These are phyloP conservation scores for Agriopis leucophaearia DNA, from an alignment of 2,888 invertebrate species.

Conservation along the genomic window DNA sequence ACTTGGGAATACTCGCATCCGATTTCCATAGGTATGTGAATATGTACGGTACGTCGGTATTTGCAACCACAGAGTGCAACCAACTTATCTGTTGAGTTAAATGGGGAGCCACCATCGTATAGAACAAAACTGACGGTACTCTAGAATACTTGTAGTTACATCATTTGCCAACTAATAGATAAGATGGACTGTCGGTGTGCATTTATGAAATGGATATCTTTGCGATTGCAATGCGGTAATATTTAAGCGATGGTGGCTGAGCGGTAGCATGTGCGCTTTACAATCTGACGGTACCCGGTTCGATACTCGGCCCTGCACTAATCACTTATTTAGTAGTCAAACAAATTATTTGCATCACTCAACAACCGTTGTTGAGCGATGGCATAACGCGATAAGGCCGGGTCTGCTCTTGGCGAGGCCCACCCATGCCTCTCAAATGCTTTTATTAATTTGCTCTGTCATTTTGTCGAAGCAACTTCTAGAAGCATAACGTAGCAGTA, in stretches of 20 bases:
- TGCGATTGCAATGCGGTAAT: conserved; percentile 20
- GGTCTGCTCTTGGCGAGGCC: background rate
- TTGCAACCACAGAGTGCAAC: background rate
- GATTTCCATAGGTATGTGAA: conserved; percentile 35
- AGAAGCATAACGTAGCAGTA: too few species aligned
- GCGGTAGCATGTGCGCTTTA: too few species aligned
- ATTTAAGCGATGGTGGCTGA: too few species aligned
- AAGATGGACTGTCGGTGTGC: background rate
- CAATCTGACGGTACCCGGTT: too few species aligned
- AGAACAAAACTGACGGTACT: background rate
- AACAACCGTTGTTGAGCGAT: too few species aligned
- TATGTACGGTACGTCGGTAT: conserved; percentile 10
- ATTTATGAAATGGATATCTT: conserved; percentile 38
- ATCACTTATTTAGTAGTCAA: too few species aligned
- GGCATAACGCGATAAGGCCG: background rate
- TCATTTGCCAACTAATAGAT: background rate
- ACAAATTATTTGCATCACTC: too few species aligned
- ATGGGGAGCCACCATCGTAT: background rate
- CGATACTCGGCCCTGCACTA: too few species aligned
- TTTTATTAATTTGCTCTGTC: too few species aligned
- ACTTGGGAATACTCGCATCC: conserved; percentile 35
- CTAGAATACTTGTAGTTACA: background rate
- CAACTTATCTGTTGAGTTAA: background rate
- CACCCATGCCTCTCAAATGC: too few species aligned
- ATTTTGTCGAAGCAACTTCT: too few species aligned